Conservation (phyloP, 2,113 vertebrate genomes). For the Tragelaphus strepsiceros region DNA sequence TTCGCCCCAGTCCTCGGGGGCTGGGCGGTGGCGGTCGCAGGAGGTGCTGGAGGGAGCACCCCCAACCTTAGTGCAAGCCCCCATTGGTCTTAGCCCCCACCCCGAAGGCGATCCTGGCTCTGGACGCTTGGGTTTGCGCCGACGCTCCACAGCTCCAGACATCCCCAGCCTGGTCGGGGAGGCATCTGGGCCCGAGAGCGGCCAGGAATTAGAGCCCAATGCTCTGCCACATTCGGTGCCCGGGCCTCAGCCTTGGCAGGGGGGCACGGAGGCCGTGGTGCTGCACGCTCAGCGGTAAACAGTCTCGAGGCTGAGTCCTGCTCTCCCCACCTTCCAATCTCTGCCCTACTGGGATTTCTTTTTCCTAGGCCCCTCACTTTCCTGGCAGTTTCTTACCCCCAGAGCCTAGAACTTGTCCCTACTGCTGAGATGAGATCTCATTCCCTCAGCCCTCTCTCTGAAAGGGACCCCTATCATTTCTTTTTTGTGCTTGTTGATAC, state of each 20-base stretch:
- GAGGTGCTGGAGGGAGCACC: conserved; percentile 64
- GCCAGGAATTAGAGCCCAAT: conserved; percentile 49
- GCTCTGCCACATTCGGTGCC: conserved; percentile 43
- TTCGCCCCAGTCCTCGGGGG: conserved; percentile 64
- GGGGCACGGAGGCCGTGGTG: conserved; percentile 47
- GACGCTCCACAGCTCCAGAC: conserved; percentile 76
- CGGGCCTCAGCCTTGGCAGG: conserved; percentile 45
- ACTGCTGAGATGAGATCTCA: background rate
- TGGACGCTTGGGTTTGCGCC: conserved; percentile 64
- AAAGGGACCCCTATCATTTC: background rate
- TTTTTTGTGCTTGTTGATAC: background rate
- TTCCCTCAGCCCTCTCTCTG: background rate
- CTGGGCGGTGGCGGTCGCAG: conserved; percentile 69
- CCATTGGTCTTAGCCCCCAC: conserved; percentile 64
- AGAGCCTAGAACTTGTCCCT: background rate
- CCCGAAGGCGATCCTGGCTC: conserved; percentile 43
- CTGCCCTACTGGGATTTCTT: background rate
- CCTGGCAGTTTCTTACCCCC: background rate
- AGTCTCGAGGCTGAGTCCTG: background rate
- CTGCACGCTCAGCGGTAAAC: conserved; percentile 63
- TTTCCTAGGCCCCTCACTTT: background rate
- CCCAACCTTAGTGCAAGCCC: conserved; percentile 36
- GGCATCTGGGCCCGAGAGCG: conserved; percentile 17
- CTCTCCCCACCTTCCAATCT: background rate
- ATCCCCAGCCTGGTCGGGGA: conserved; percentile 72